Conservation (phyloP, 2,888 invertebrate genomes). For the Zygothrica quintamaculata region DNA sequence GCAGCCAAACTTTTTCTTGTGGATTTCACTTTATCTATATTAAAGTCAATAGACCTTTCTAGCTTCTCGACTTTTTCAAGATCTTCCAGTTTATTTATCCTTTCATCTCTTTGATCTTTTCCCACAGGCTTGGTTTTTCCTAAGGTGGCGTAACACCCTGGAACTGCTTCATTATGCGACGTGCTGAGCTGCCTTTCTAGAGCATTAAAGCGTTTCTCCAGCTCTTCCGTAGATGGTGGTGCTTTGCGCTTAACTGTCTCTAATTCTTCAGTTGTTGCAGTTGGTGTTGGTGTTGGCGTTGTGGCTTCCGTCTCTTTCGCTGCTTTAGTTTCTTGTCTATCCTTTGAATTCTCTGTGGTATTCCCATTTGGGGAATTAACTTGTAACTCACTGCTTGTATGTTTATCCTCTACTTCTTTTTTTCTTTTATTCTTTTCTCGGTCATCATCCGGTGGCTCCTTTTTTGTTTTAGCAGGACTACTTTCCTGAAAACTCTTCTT, state of each 20-base stretch:
- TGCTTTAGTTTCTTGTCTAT: neutral
- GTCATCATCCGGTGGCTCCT: conserved; percentile 77
- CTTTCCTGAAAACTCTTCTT: conserved; percentile 61
- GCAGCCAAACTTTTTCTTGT: conserved; percentile 27
- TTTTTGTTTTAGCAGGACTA: conserved; percentile 64
- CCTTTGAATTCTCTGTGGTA: neutral
- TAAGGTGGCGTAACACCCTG: neutral
- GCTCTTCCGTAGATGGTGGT: conserved; percentile 79
- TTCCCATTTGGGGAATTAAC: too few species aligned
- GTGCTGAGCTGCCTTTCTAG: conserved; percentile 74
- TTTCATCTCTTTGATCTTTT: neutral
- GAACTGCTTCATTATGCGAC: conserved; percentile 10
- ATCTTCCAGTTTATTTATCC: neutral
- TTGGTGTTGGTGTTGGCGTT: neutral
- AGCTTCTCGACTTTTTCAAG: conserved; percentile 1
- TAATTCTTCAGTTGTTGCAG: neutral
- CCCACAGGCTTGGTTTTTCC: neutral
- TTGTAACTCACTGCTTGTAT: neutral
- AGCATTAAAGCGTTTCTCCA: conserved; percentile 80
- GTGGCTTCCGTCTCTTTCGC: neutral
- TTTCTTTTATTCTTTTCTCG: neutral
- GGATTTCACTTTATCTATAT: conserved; percentile 54
- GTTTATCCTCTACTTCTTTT: neutral
- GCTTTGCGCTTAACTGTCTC: conserved; percentile 38
- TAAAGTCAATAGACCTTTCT: conserved; percentile 34